Base-by-base conservation (phyloP, 2,888 invertebrate genomes). In the Catocala nupta region DNA sequence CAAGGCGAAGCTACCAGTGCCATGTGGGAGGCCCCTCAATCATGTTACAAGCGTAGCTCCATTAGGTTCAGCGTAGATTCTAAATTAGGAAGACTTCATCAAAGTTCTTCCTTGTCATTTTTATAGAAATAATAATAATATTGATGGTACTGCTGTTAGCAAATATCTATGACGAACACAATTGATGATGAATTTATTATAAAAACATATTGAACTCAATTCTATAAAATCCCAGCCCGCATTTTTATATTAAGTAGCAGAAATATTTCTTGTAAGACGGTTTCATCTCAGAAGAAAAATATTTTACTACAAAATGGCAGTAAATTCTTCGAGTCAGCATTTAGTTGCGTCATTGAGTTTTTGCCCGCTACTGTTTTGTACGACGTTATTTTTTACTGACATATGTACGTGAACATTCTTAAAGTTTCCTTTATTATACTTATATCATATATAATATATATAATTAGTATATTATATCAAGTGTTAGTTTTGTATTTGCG, bases 21-120 rank as follows among this genome's bases (percentile, higher is more conserved):
- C 76, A 82, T 81, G 88, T 86, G 85, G 86, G 88, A 88, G 89
- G 89, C 88, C 85, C 81, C 81, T 66, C 73, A 63, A 72, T 71
- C 74, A 71, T 39, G 36, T 65, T 77, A 66, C 61, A 68, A 67
- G 69, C 73, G 62, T 68, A 67, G 78, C 61, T 57, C 12, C 63
- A 65, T 60, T 68, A 65, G 58, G 63, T 55, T 63, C 55, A 67
- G 71, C 56, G 43, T 45, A 12, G 25, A 50, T 61, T 52, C 39
- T 49, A 65, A 60, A 65, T 36, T 39, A 13, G 52, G 36, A 42
- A 42, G 16, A 49, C 42, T 11, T 12, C 12, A 7, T 12, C 13
- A 9, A 39, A 7, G 36, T 39, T 7, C 36, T 39, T 9, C 8
- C 9, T 39, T 39, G 25, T 25, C 39, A 39, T 39, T 39, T 39